phyloP scores from a whole-genome alignment of 2,888 invertebrate genomes.

The Eledone cirrhosa region DNA sequence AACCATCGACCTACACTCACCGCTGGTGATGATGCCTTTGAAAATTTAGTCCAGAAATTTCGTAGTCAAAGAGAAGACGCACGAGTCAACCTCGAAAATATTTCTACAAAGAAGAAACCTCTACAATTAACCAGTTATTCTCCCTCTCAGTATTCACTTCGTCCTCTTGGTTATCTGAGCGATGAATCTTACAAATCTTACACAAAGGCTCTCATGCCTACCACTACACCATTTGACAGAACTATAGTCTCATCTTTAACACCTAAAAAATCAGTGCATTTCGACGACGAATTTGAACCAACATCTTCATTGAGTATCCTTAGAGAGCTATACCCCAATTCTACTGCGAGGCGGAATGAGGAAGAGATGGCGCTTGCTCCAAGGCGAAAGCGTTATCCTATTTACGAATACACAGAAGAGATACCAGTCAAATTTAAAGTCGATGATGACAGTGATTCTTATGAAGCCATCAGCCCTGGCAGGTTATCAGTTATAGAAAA shows the following conservation, averaged over 20 bases:
- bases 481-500: constrained; percentile 18
- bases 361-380: neutral
- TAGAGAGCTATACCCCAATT: neutral
- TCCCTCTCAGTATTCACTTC: constrained; percentile 3
- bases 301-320: neutral
- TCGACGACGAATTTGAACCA: neutral
- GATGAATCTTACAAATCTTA: neutral
- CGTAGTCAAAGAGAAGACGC: neutral
- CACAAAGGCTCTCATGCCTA: neutral
- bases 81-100: neutral
- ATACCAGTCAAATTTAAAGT: neutral
- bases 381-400: constrained; percentile 3
- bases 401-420: constrained; percentile 25
- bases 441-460: neutral
- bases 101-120: neutral
- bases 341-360: neutral
- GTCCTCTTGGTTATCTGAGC: neutral
- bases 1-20: neutral
- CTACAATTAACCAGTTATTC: neutral
- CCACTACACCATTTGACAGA: neutral
- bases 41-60: neutral
- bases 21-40: neutral
- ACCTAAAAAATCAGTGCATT: neutral
- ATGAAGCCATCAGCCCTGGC: neutral
- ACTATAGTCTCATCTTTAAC: neutral